Evolutionary conservation across 2,888 invertebrate species (phyloP).

Genomic region (Brachyptera risi): DNA sequence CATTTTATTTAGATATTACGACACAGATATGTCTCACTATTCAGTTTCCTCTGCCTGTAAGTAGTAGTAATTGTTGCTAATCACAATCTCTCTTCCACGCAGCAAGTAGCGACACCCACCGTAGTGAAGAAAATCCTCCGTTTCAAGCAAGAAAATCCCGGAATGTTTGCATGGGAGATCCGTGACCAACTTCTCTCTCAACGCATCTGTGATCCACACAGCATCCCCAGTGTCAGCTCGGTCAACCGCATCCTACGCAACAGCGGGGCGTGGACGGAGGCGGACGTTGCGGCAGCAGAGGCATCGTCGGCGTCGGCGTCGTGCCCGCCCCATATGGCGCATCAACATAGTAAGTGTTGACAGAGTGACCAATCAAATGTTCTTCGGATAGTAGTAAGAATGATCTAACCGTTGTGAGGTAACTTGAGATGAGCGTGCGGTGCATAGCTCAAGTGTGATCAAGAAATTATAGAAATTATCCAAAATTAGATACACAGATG

Average conservation of each 20-base stretch:
- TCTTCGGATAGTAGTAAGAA: too few relatives aligned
- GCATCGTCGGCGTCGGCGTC: constrained; percentile 1
- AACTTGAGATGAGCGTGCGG: too few relatives aligned
- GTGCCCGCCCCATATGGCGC: neutral
- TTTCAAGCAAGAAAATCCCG: constrained; percentile 91
- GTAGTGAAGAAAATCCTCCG: constrained; percentile 93
- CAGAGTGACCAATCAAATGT: neutral
- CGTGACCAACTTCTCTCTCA: constrained; percentile 84
- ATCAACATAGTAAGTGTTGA: constrained; percentile 6
- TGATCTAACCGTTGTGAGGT: too few relatives aligned
- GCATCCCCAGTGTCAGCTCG: constrained; percentile 90
- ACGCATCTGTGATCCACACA: constrained; percentile 84
- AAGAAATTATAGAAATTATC: too few relatives aligned
- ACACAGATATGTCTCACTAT: too few relatives aligned
- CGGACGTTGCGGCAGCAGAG: constrained; percentile 43
- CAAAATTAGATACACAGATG: too few relatives aligned
- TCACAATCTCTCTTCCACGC: constrained; percentile 41
- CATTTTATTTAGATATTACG: too few relatives aligned
- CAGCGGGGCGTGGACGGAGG: constrained; percentile 75
- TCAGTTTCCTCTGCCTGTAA: too few relatives aligned
- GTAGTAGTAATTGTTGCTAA: neutral
- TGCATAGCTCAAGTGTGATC: too few relatives aligned
- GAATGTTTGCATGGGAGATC: constrained; percentile 97
- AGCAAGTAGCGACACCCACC: constrained; percentile 96
- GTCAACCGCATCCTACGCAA: constrained; percentile 90